Evolutionary conservation across 2,888 invertebrate species (phyloP), one percentile per base, ranked within the genome.

Genomic region (Cheilosia grossa): DNA sequence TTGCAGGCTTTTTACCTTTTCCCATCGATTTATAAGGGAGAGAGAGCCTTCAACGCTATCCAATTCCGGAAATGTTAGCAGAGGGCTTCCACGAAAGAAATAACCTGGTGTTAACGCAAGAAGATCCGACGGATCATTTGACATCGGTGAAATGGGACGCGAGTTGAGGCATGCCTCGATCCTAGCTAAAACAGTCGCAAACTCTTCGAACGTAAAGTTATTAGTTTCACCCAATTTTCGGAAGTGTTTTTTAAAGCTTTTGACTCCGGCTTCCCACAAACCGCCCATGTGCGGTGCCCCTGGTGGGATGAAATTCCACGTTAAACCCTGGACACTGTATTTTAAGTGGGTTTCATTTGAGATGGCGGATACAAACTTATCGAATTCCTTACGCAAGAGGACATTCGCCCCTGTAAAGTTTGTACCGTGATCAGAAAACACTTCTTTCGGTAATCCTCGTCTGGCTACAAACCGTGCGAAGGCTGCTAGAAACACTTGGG

Each of bases 131-230:
- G 54, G 54, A 17, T 54, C 30, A 2, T 54, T 30, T n/a, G 27
- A 54, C 54, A 30, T n/a, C 2, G 54, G 30, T 7, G 54, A 54
- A n/a, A 54, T 54, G 30, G 30, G 30, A 30, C 27, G 54, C 15
- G 27, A 33, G 10, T 33, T 33, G 33, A 33, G 33, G 33, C 33
- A 33, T 3, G 33, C 33, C 33, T 33, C 33, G 33, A 33, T 33
- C 33, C 33, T 33, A 33, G 33, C 33, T 33, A 30, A 1, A 30
- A 30, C 30, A 0, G 27, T 30, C 27, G 27, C 27, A 7, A 30
- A 30, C 7, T 30, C 27, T 7, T 30, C 27, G 7, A 7, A 21
- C 27, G 27, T 27, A 27, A 6, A 27, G 0, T 27, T 27, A 27
- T 27, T 27, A 6, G 27, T 6, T 27, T 27, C 27, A 27, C 27